Evolutionary conservation across 2,888 invertebrate genomes (phyloP).

Genomic region (Leptinotarsa haldemani): DNA sequence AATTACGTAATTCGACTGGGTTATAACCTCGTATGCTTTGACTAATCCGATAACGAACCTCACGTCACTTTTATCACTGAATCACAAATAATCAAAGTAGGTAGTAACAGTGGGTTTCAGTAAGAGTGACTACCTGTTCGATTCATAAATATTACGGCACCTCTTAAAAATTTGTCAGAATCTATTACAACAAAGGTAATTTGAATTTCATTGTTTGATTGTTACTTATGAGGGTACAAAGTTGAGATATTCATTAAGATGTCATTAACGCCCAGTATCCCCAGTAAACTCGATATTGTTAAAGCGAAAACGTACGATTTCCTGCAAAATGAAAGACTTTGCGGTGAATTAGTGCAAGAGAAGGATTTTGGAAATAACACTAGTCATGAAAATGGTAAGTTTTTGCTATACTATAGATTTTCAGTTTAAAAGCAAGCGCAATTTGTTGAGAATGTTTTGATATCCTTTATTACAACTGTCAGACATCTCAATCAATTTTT

Average conservation of each 20-base stretch:
- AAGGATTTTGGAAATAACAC: neutral
- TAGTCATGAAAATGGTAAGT: neutral
- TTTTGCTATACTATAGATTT: neutral
- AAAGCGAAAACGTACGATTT: constrained; percentile 14
- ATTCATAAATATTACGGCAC: constrained; percentile 31
- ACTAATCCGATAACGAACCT: constrained; percentile 13
- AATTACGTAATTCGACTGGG: neutral
- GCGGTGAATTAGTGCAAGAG: neutral
- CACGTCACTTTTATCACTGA: constrained; percentile 12
- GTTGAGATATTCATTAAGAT: neutral
- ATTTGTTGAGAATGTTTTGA: too few relatives aligned
- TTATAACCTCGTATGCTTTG: neutral
- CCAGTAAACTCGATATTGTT: neutral
- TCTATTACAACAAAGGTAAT: neutral
- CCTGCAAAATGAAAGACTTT: neutral
- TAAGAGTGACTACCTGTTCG: neutral
- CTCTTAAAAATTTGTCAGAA: constrained; percentile 38
- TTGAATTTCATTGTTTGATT: neutral
- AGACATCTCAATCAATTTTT: too few relatives aligned
- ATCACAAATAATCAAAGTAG: neutral
- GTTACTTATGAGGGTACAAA: neutral
- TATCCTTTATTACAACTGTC: too few relatives aligned
- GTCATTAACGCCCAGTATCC: neutral
- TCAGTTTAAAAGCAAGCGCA: too few relatives aligned
- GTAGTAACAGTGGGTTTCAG: neutral